Evolutionary conservation across 2,888 invertebrate species (phyloP), one percentile per base, ranked within the genome.

Genomic region (Empis stercorea): DNA sequence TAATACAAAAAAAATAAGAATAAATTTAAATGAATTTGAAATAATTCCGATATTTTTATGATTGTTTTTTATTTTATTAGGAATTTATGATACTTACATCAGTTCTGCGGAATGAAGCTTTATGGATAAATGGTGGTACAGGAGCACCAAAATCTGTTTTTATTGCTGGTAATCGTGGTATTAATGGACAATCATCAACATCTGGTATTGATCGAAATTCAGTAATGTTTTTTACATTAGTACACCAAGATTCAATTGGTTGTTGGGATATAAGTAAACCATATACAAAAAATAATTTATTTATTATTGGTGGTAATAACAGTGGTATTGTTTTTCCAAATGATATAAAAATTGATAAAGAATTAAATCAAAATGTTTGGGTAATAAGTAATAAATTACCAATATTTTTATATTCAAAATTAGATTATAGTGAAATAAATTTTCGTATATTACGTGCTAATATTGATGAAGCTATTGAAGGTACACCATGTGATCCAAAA

Each of bases 261-360:
- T 88, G 88, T 59, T 88, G 88, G 88, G 81, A 88, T 57, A 80
- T 79, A 0, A 72, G 72, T 1, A 84, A 84, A 56, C 76, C 80
- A 0, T 86, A 86, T 59, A 72, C 69, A 37, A 74, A 76, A 30
- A 68, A 69, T 10, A 81, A 80, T 55, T 66, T 79, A 16, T 82
- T 78, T 0, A 65, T 81, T 2, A 73, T 84, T 1, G 82, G 80
- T 0, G 65, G 69, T 34, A 78, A 79, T 63, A 65, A 1, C 3
- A 20, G 20, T 10, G 40, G 40, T 23, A 40, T 40, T 23, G 40
- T 40, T n/a, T 88, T 87, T 61, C 87, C 88, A 0, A 88, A 88
- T 58, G 88, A 88, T 60, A 65, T 88, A 39, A 83, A 83, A 64
- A 72, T 87, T 10, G 87, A 88, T 58, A 75, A 79, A 49, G 82